phyloP scores from a whole-genome alignment of 2,113 vertebrate genomes.

The Oncorhynchus mykiss region DNA sequence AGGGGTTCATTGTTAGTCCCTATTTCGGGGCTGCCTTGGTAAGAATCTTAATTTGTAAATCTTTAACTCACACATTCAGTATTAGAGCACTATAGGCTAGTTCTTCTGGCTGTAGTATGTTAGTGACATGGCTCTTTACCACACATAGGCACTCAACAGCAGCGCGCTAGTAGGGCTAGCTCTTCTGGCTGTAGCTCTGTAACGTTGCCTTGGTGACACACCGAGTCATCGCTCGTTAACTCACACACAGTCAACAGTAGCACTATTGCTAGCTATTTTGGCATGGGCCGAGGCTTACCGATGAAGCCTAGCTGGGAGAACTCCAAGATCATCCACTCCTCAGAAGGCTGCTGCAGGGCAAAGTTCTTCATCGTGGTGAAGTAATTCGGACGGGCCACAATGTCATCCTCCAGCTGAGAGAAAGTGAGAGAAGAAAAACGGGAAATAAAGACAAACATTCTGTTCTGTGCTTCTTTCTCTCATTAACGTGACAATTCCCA shows the following conservation, averaged over 20 bases:
- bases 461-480: neutral
- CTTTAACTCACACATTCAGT: neutral
- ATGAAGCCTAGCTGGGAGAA: slow-evolving; percentile 99
- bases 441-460: neutral
- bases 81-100: neutral
- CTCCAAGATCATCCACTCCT: slow-evolving; percentile 99
- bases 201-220: neutral
- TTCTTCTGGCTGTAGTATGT: neutral
- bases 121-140: neutral
- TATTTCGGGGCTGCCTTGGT: too few species aligned
- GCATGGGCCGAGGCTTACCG: slow-evolving; percentile 67
- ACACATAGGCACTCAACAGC: neutral
- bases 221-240: too few species aligned
- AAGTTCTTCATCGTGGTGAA: slow-evolving; percentile 99
- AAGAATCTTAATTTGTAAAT: neutral
- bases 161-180: neutral
- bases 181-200: neutral
- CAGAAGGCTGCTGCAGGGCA: slow-evolving; percentile 93
- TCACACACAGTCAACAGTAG: neutral
- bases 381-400: slow-evolving; percentile 96
- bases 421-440: slow-evolving; percentile 7
- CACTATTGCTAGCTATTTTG: neutral
- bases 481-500: slow-evolving; percentile 8
- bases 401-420: slow-evolving; percentile 93
- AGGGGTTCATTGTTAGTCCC: too few species aligned